Evolutionary conservation across 2,113 vertebrate species (phyloP), one percentile per base, ranked within the genome.

Genomic region (Formicarius rufipectus): DNA sequence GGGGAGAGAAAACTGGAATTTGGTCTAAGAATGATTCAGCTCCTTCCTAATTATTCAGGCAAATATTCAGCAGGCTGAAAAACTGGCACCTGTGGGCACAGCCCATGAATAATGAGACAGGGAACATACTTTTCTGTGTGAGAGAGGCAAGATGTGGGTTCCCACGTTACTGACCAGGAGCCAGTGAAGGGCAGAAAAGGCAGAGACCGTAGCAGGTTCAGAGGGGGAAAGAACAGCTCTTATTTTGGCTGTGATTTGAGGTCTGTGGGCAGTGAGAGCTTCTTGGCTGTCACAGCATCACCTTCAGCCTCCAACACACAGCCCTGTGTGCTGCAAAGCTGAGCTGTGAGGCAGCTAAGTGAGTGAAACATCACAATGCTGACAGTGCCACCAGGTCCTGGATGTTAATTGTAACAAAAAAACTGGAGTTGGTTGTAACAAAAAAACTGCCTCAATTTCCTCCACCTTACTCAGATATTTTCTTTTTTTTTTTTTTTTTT

Each of bases 11-110:
- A 95, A 86, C 35, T 3, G 8, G 84, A 90, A 94, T 97, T 95
- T 94, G 60, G 58, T 96, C 72, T 85, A 52, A 93, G 95, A 97
- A 95, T 97, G 95, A 97, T 96, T 97, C 96, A 96, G 93, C 90
- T 97, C 25, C 49, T 91, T 95, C 62, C 89, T 95, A 93, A 64
- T 95, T 95, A 87, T 95, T 96, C 96, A 93, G 86, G 52, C 85
- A 96, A 95, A 96, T 90, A 91, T 90, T 76, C 90, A 90, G 79
- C 40, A 75, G 79, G n/a, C 63, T 87, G 77, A 94, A 86, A 63
- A 95, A 74, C 71, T 44, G 67, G 92, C 82, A 83, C 84, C 76
- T 94, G 90, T 87, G 89, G 95, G 87, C 45, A 97, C 68, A 93
- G 68, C 73, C 37, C 37, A 63, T 90, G 83, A 95, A 74, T 90